Base-by-base conservation (phyloP, 2,888 invertebrate species). In the Limnephilus rhombicus region DNA sequence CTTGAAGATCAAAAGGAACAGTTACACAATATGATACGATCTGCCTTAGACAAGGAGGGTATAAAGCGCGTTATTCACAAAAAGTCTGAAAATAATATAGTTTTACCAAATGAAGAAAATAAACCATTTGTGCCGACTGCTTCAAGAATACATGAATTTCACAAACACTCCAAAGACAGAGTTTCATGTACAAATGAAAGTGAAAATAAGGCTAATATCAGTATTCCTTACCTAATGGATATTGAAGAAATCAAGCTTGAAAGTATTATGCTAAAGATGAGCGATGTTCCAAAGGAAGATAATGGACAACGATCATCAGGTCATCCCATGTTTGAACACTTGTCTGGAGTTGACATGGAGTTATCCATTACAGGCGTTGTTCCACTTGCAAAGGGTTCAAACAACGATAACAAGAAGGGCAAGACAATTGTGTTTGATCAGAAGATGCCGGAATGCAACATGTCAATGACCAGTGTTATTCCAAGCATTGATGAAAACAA, bases 391-490 rank as follows among this genome's bases (percentile, higher is more conserved):
- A 41, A 68, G 24, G 3, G 68, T 37, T n/a, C 34, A 31, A 87
- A 49, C 41, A 88, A 80, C 24, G 15, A 90, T 29, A 15, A 37
- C 18, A 85, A 91, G 15, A 91, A 89, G 80, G 85, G 90, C 81
- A 92, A 86, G 80, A 89, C 91, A 9, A 87, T 85, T 2, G 12
- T 91, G 24, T 92, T 90, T 81, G 81, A 93, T 85, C 41, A 68
- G 37, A 83, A 88, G 12, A 83, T 83, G 34, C 18, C 80, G 13
- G 92, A 91, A 49, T 80, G 83, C 41, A n/a, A 93, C 34, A 93
- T 92, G 92, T 91, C 92, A 15, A 92, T 91, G 88, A 91, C 93
- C 15, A 37, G 18, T 82, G 82, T 45, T 81, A 29, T 82, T 34
- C 34, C 91, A 18, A 91, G 37, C 29, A 37, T 24, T 80, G 34